Percentiles rank a stretch among this genome's conserved stretches.
Evolutionary conservation across 2,113 vertebrate genomes (phyloP).

Genomic region (Gadus macrocephalus): DNA sequence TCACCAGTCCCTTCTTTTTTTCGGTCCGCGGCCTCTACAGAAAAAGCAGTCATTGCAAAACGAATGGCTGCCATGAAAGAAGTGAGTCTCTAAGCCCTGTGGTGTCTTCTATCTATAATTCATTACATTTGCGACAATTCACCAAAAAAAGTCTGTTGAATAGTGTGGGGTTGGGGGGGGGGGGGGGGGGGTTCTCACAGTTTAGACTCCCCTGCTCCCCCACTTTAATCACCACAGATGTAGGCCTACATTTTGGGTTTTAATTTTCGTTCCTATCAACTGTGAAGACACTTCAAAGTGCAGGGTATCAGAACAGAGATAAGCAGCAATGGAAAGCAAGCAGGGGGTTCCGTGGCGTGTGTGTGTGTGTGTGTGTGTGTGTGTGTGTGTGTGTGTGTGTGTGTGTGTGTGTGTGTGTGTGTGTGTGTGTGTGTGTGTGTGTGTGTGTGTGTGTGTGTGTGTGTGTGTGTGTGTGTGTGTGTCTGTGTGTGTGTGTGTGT

Average conservation of each 20-base stretch:
- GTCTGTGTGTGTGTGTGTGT: too few relatives aligned
- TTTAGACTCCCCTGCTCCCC: not conserved
- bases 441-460: not conserved
- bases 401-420: not conserved
- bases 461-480: not conserved
- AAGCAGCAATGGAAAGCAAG: conserved; percentile 50
- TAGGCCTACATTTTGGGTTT: conserved; percentile 23
- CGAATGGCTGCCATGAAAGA: too few relatives aligned
- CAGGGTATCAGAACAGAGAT: conserved; percentile 57
- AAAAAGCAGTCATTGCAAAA: not conserved
- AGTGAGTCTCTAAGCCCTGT: too few relatives aligned
- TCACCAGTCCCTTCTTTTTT: conserved; percentile 16
- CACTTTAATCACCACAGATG: not conserved
- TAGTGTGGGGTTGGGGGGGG: too few relatives aligned
- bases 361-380: not conserved
- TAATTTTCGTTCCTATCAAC: conserved; percentile 40
- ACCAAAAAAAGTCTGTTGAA: not conserved
- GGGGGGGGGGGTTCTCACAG: too few relatives aligned
- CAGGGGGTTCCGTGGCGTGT: conserved; percentile 11
- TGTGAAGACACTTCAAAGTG: conserved; percentile 53
- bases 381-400: too few relatives aligned
- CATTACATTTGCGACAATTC: not conserved
- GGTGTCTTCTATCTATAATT: not conserved
- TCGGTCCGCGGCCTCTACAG: conserved; percentile 21
- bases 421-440: not conserved